Evolutionary conservation across 2,888 invertebrate species (phyloP).

Genomic region (Aphodius granarius): DNA sequence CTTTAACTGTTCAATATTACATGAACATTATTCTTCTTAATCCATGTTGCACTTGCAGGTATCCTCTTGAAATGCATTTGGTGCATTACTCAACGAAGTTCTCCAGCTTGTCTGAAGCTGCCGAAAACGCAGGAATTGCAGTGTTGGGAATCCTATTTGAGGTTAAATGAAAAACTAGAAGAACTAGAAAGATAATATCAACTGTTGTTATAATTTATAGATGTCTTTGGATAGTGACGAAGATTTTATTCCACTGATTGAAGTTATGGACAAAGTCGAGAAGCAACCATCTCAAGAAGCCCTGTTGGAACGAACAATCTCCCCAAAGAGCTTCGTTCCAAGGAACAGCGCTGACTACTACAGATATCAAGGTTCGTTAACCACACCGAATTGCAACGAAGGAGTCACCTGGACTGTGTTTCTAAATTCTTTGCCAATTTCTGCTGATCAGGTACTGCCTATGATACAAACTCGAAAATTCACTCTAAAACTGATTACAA

Average conservation of each 20-base stretch:
- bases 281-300: slow-evolving; percentile 29
- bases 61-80: slow-evolving; percentile 66
- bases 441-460: slow-evolving; percentile 20
- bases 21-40: neutral
- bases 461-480: neutral
- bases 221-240: slow-evolving; percentile 48
- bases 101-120: slow-evolving; percentile 56
- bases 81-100: slow-evolving; percentile 64
- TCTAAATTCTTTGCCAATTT: slow-evolving; percentile 57
- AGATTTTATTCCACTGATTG: slow-evolving; percentile 45
- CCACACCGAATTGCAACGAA: slow-evolving; percentile 74
- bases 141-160: slow-evolving; percentile 67
- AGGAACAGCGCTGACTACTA: slow-evolving; percentile 52
- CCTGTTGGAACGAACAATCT: slow-evolving; percentile 22
- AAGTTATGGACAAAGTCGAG: slow-evolving; percentile 40
- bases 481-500: neutral
- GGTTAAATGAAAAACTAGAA: slow-evolving; percentile 45
- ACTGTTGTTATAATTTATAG: slow-evolving; percentile 38
- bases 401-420: slow-evolving; percentile 74
- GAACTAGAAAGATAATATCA: too few relatives aligned
- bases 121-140: slow-evolving; percentile 60
- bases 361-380: slow-evolving; percentile 73
- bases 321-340: slow-evolving; percentile 55
- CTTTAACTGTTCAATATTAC: too few relatives aligned
- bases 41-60: slow-evolving; percentile 49